Base-by-base conservation (phyloP, 2,888 invertebrate genomes). In the Microplitis deprimator region DNA sequence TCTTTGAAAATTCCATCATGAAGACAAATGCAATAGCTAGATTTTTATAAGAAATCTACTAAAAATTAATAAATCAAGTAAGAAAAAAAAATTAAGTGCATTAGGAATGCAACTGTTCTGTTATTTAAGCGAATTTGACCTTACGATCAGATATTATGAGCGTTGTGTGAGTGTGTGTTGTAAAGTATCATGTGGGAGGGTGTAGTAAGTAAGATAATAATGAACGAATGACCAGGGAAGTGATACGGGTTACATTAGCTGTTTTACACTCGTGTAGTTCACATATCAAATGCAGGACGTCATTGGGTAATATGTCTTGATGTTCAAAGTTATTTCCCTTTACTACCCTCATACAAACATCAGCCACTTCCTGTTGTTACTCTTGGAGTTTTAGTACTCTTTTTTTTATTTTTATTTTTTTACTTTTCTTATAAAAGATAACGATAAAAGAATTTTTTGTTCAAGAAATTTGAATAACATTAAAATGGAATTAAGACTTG, bases 241-340 rank as follows among this genome's bases (percentile, higher is more conserved):
- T 77, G 67, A 78, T 77, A 75, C 68, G 71, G 77, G 77, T 73
- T 76, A 73, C 50, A 50, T 50, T 50, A 50, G 50, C 50, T 50
- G 50, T 50, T 50, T 8, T 50, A 50, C 73, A 39, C 77, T 65
- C 29, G 40, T 29, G 29, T 75, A 65, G 67, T 75, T 73, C 65
- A 40, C 71, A 79, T 62, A 29, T 70, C 10, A 50, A 70, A 70
- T 78, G 41, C 40, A 69, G 70, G 39, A 80, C 77, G 75, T 81
- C 78, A 80, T 81, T 79, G 82, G 74, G 79, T 81, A 82, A 82
- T 79, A 72, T 72, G 76, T 69, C 75, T 65, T 38, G n/a, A 5
- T 69, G 60, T 74, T 62, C 41, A 29, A 29, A 29, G 73, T 65
- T 41, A 68, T 71, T 29, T 60, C 68, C 50, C 75, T 50, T 50